These are phyloP conservation scores for Atrichornis clamosus DNA, from an alignment of 2,113 vertebrate species.

Conservation along the genomic window DNA sequence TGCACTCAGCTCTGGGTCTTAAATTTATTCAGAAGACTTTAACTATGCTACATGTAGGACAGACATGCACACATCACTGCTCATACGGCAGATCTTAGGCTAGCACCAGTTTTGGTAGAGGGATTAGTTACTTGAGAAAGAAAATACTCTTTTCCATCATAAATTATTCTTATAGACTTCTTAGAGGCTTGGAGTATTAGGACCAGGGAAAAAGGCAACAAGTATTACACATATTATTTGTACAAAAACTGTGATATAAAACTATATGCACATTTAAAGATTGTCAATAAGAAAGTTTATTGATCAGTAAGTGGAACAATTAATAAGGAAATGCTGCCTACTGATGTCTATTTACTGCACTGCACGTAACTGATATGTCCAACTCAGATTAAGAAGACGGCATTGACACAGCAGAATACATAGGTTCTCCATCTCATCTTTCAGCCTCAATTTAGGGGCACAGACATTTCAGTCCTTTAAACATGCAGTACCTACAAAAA, in stretches of 20 bases:
- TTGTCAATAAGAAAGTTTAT: not conserved
- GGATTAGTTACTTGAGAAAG: not conserved
- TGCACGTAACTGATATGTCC: not conserved
- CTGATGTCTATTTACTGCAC: not conserved
- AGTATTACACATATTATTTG: not conserved
- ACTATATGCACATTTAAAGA: not conserved
- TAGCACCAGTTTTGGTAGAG: not conserved
- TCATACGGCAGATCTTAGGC: not conserved
- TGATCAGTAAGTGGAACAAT: not conserved
- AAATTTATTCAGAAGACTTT: not conserved
- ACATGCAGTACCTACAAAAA: not conserved
- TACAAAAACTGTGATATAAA: not conserved
- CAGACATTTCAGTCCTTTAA: not conserved
- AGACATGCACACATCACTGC: not conserved
- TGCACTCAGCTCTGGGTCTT: not conserved
- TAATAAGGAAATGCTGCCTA: slow-evolving; percentile 32
- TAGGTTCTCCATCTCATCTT: not conserved
- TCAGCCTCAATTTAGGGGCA: not conserved
- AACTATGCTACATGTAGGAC: not conserved
- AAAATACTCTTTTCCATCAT: not conserved
- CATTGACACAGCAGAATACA: not conserved
- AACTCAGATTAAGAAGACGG: not conserved
- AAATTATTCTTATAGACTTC: not conserved
- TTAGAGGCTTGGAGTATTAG: not conserved
- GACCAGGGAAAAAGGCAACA: not conserved